These are phyloP conservation scores for Anguilla marmorata DNA, from an alignment of 2,797 vertebrate genomes.

Conservation along the genomic window DNA sequence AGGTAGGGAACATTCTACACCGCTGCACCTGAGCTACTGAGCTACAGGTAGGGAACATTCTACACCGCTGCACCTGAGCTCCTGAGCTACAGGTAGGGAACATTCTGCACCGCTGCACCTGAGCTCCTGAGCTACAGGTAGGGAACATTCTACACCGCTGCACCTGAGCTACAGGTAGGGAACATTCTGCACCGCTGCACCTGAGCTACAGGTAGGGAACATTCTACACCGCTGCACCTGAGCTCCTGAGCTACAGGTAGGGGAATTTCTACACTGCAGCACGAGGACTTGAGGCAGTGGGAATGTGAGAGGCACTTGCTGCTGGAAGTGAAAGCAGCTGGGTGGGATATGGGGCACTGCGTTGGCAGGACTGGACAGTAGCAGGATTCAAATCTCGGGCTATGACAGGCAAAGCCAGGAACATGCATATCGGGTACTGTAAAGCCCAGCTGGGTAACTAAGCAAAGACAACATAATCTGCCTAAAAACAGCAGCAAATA, in stretches of 20 bases:
- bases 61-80: conserved; percentile 14
- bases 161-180: conserved; percentile 19
- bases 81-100: conserved; percentile 23
- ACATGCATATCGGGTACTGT: background rate
- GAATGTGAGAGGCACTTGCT: background rate
- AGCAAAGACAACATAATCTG: no score
- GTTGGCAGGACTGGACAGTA: no score
- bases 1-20: background rate
- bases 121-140: conserved; percentile 20
- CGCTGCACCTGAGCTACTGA: conserved; percentile 27
- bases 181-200: conserved; percentile 25
- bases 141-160: conserved; percentile 30
- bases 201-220: conserved; percentile 21
- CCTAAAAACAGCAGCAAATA: no score
- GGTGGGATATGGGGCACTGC: background rate
- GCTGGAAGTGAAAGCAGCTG: background rate
- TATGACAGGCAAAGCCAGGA: background rate
- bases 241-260: conserved; percentile 23
- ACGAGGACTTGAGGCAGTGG: background rate
- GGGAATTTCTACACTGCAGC: conserved; percentile 28
- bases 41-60: background rate
- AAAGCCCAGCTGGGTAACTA: no score
- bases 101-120: conserved; percentile 31
- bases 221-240: background rate
- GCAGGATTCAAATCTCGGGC: background rate